Evolutionary conservation across 2,888 invertebrate species (phyloP).

Genomic region (Corbicula japonica): DNA sequence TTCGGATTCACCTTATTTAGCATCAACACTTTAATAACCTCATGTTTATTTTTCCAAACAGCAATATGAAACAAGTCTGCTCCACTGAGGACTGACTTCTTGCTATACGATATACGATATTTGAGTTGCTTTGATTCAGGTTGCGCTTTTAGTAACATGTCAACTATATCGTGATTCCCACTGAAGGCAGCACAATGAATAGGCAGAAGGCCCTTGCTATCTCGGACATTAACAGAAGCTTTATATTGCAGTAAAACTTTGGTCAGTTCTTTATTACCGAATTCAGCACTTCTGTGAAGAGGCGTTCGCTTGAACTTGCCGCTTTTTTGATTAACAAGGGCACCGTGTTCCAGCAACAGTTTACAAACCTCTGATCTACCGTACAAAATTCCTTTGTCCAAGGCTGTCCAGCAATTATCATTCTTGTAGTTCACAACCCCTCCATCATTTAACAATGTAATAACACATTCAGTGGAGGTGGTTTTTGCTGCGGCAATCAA

Average conservation of each 20-base stretch:
- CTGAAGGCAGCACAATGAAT: background rate
- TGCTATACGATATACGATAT: constrained; percentile 21
- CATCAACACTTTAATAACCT: constrained; percentile 31
- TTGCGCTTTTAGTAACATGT: background rate
- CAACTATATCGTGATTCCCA: background rate
- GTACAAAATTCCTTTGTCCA: background rate
- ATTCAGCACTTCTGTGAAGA: background rate
- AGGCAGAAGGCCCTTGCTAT: background rate
- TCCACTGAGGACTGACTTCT: constrained; percentile 35
- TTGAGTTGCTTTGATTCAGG: constrained; percentile 20
- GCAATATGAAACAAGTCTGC: constrained; percentile 55
- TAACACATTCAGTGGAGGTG: background rate
- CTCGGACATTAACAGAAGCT: background rate
- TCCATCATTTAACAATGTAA: background rate
- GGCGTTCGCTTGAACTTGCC: background rate
- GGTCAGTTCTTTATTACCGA: background rate
- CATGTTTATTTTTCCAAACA: constrained; percentile 28
- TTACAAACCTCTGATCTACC: background rate
- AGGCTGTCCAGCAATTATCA: background rate
- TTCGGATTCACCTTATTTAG: constrained; percentile 20
- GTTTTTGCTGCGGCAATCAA: background rate
- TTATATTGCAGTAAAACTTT: background rate
- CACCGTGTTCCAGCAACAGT: background rate
- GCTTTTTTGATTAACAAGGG: background rate
- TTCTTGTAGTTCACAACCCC: background rate